Base-by-base conservation (phyloP, 2,797 vertebrate species). In the Oryzias sinensis region DNA sequence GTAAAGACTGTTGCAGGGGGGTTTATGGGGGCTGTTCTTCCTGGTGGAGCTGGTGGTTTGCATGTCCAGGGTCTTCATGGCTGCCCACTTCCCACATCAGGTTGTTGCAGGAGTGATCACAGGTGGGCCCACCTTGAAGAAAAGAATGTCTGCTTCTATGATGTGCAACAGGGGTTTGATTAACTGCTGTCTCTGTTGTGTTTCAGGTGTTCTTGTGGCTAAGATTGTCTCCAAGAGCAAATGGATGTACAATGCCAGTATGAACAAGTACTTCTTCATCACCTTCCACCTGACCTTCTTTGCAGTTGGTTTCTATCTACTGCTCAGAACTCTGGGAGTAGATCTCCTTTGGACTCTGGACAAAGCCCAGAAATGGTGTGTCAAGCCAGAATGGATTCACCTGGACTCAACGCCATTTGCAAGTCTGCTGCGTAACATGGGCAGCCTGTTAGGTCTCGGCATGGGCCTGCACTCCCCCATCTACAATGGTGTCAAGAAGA, bases 51-150 rank as follows among this genome's bases (percentile, higher is more conserved):
- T 94, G 57, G 37, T 79, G 56, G 96, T 99, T 65, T 96, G 96
- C 72, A 87, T 93, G 81, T 98, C 97, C 22, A 92, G 97, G 68
- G 90, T 98, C 81, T 98, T 93, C 87, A 89, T 98, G 2, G 95
- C 95, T 0, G 96, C 97, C n/a, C 97, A 99, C 80, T 98, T 98
- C 49, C 97, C 97, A 8, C 97, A 99, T 47, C 97, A 99, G 79
- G 97, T 99, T 56, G 81, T 99, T 1, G 90, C 91, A 0, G 97
- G 97, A 47, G 92, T 94, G 59, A 65, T 98, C 53, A 93, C 94
- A 92, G 97, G 97, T 98, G 6, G 80, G 86, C 73, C 20, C 13
- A 8, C 13, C 2, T 0, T 13, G 4, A 37, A 37, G 9, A 22
- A 22, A 8, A 24, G 33, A 17, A 22, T 37, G 14, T 45, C 13